Base-by-base conservation (phyloP, 2,888 invertebrate genomes). In the Caenorhabditis sinica region DNA sequence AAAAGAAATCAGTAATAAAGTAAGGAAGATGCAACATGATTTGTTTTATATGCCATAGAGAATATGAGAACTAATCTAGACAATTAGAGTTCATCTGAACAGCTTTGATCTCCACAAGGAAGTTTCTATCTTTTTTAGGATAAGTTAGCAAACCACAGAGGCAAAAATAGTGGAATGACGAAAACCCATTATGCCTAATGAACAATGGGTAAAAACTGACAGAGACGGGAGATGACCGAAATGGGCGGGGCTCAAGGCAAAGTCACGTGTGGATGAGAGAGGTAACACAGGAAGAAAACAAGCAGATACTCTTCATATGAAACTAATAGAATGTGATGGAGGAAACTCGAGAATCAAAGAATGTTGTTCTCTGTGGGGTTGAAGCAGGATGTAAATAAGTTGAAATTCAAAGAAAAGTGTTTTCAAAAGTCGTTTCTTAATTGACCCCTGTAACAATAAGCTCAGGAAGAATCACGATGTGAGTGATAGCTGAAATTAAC, bases 171-270 rank as follows among this genome's bases (percentile, higher is more conserved):
- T 36, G 17, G 61, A 49, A 43, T 63, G 72, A 66, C 72, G 45
- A 63, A 71, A 82, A 65, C 65, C 76, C 82, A 82, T 82, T 82
- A 82, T 71, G 71, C 71, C 61, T 82, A 71, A 82, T 82, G 82
- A 76, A 75, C 71, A 66, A 66, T 72, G 73, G 65, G 66, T 61
- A 56, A 63, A 65, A 71, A 63, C 71, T 72, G 58, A 65, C 36
- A 56, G 79, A 33, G 40, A 6, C 13, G 40, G 43, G 58, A n/a
- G 65, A 56, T 60, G 63, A 53, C 63, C 53, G 20, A 61, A 71
- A 53, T 15, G 68, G 76, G 76, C 71, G 79, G 33, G 58, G 51
- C 51, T 43, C 2, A 15, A 20, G n/a, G 36, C 9, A 23, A 33
- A 43, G 49, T 56, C 43, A 53, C 40, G 60, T 36, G 68, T 11